A percentile compares a stretch with the other conserved stretches of the same genome.
These are phyloP conservation scores for Neelides folsomi DNA, from an alignment of 2,888 invertebrate genomes.

Conservation along the genomic window DNA sequence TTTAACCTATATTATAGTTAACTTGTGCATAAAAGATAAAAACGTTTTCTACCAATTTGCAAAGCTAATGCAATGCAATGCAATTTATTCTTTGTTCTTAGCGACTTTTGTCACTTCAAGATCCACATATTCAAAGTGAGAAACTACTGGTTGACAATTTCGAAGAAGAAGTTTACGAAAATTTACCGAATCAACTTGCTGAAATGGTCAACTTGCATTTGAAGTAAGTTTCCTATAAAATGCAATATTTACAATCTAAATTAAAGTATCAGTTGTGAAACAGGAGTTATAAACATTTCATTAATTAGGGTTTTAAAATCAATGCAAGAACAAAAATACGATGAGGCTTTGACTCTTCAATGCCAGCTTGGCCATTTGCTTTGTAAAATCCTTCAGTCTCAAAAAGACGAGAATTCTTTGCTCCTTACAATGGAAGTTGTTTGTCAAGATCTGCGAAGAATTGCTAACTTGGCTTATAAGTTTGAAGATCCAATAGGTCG, in stretches of 20 bases:
- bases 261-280: no score
- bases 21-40: no score
- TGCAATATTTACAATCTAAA: not conserved
- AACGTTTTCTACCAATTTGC: no score
- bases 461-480: conserved; percentile 66
- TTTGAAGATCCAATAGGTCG: conserved; percentile 36
- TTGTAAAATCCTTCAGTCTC: conserved; percentile 65
- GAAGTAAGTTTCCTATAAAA: conserved; percentile 41
- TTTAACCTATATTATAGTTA: not conserved
- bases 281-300: conserved; percentile 5
- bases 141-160: conserved; percentile 57
- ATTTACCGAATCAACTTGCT: conserved; percentile 58
- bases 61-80: no score
- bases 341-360: conserved; percentile 62
- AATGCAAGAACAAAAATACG: conserved; percentile 41
- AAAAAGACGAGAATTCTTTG: conserved; percentile 94
- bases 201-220: conserved; percentile 62
- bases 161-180: conserved; percentile 54
- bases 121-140: conserved; percentile 57
- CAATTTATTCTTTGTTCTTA: conserved; percentile 3
- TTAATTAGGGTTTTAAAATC: conserved; percentile 43
- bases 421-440: conserved; percentile 83
- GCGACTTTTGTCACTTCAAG: conserved; percentile 38
- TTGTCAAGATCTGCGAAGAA: conserved; percentile 74
- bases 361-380: conserved; percentile 61